These are phyloP conservation scores for Pangasianodon gigas DNA, from an alignment of 2,113 vertebrate species.

Conservation along the genomic window DNA sequence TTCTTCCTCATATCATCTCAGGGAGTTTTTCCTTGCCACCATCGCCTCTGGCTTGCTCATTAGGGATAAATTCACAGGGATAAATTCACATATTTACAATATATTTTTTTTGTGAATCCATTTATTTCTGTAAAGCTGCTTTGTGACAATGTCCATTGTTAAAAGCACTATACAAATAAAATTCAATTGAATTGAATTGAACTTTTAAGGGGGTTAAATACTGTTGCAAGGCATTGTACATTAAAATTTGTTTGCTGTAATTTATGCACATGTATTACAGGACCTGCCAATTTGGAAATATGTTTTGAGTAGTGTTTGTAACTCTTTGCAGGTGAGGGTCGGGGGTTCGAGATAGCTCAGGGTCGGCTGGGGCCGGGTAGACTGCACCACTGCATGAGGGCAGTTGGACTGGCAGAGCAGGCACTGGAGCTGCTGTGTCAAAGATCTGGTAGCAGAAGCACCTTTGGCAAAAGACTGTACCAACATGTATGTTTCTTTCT, in stretches of 20 bases:
- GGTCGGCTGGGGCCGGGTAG: constrained; percentile 86
- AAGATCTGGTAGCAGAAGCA: constrained; percentile 71
- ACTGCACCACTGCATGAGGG: constrained; percentile 93
- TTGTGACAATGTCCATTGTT: too few relatives aligned
- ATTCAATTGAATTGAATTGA: too few relatives aligned
- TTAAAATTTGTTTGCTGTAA: not conserved
- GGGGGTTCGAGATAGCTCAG: constrained; percentile 91
- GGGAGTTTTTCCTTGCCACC: too few relatives aligned
- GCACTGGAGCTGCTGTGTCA: constrained; percentile 84
- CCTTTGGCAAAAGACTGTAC: constrained; percentile 86
- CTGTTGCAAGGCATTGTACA: not conserved
- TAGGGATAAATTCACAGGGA: too few relatives aligned
- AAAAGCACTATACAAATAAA: too few relatives aligned
- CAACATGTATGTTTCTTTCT: constrained; percentile 77
- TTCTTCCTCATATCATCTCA: too few relatives aligned
- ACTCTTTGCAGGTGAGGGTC: constrained; percentile 81
- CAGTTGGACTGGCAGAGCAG: constrained; percentile 78
- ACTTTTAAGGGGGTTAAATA: not conserved
- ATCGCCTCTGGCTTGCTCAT: too few relatives aligned
- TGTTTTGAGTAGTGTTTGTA: not conserved
- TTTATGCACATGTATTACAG: not conserved
- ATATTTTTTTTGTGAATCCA: too few relatives aligned
- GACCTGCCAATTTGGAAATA: not conserved
- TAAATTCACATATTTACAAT: too few relatives aligned
- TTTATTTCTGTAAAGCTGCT: too few relatives aligned